These are phyloP conservation scores for Sus scrofa DNA, from an alignment of 2,113 vertebrate species.

Conservation along the genomic window DNA sequence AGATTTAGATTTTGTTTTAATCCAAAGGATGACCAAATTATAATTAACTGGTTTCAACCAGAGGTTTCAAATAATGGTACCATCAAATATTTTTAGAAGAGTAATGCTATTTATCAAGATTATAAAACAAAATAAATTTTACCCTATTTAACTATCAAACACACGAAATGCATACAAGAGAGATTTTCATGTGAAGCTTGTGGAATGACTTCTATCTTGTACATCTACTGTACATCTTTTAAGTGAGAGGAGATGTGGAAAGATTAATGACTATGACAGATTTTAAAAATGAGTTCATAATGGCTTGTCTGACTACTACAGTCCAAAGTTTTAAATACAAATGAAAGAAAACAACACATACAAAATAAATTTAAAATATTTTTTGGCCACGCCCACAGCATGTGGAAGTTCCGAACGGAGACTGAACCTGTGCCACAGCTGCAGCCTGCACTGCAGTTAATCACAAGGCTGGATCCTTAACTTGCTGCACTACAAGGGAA, in stretches of 20 bases:
- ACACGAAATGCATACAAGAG: neutral
- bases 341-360: conserved; percentile 10
- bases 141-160: neutral
- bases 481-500: too few species aligned
- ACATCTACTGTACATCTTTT: neutral
- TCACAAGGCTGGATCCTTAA: too few species aligned
- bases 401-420: too few species aligned
- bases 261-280: neutral
- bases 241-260: neutral
- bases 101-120: neutral
- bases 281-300: conserved; percentile 47
- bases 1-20: conserved; percentile 15
- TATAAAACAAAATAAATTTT: neutral
- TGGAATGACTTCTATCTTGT: neutral
- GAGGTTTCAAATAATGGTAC: neutral
- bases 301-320: neutral
- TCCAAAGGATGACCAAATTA: neutral
- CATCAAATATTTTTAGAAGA: neutral
- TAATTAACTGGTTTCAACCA: conserved; percentile 7
- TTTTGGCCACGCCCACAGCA: too few species aligned
- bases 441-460: too few species aligned
- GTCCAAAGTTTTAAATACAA: neutral
- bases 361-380: too few species aligned
- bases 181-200: neutral
- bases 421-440: too few species aligned